Percentiles rank a stretch among this genome's conserved stretches.
Evolutionary conservation across 2,888 invertebrate species (phyloP).

Genomic region (Lydus trimaculatus): DNA sequence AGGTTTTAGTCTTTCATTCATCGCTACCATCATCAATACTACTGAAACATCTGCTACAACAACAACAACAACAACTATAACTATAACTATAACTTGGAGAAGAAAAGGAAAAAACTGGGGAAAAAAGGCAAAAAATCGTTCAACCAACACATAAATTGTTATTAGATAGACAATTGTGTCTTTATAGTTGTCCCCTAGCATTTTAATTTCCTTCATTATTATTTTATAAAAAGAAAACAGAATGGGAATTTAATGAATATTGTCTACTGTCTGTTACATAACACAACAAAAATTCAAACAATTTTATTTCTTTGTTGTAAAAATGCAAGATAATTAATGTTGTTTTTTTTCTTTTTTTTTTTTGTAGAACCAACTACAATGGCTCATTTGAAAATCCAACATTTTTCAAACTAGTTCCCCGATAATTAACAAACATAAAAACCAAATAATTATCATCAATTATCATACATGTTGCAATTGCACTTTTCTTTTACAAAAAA

Average conservation of each 20-base stretch:
- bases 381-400: conserved; percentile 5
- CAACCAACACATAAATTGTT: not conserved
- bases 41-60: conserved; percentile 10
- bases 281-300: not conserved
- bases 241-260: not conserved
- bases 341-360: too few relatives aligned
- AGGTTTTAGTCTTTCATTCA: conserved; percentile 40
- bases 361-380: not conserved
- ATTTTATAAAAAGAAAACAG: not conserved
- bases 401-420: not conserved
- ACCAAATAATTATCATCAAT: not conserved
- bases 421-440: conserved; percentile 1
- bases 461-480: conserved; percentile 1
- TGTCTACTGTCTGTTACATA: not conserved
- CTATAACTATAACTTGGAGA: not conserved
- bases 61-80: not conserved
- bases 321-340: not conserved
- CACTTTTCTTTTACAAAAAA: not conserved
- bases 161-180: not conserved
- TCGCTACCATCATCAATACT: conserved; percentile 31
- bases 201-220: not conserved
- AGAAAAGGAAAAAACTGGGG: not conserved
- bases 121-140: not conserved
- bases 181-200: not conserved
- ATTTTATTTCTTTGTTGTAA: not conserved